phyloP scores from a whole-genome alignment of 2,797 vertebrate genomes.

The Danionella dracula region DNA sequence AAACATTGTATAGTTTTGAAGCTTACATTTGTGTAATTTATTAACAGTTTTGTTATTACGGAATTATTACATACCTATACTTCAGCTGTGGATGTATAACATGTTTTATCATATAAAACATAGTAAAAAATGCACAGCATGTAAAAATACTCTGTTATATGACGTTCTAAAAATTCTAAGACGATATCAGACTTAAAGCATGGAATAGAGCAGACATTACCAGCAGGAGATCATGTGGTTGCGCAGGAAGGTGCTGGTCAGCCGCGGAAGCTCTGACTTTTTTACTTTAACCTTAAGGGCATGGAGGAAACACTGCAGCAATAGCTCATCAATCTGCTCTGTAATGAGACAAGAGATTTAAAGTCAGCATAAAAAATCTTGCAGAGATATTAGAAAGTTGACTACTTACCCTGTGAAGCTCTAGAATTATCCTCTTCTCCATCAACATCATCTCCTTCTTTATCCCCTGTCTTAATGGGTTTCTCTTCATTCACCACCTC shows the following conservation, averaged over 20 bases:
- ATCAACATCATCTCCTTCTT: conserved; percentile 44
- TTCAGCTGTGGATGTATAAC: no score
- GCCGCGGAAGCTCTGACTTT: conserved; percentile 89
- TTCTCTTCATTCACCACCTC: conserved; percentile 34
- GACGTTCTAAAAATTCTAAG: no score
- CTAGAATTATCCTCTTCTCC: conserved; percentile 59
- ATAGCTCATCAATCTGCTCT: conserved; percentile 88
- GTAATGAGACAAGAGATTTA: conserved; percentile 38
- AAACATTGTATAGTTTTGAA: no score
- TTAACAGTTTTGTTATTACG: no score
- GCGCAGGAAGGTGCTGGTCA: conserved; percentile 88
- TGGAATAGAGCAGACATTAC: conserved; percentile 55
- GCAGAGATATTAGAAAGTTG: no score
- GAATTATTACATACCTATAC: no score
- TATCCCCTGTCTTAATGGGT: conserved; percentile 40
- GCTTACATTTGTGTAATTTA: no score
- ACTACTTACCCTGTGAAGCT: conserved; percentile 77
- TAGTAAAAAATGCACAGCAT: no score
- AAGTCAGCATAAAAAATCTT: not conserved
- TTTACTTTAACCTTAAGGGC: conserved; percentile 89
- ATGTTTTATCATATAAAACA: no score
- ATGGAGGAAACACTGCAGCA: conserved; percentile 87
- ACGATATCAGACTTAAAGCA: no score
- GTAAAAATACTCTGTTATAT: no score
- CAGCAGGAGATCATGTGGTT: conserved; percentile 93